Percentiles rank a stretch among this genome's conserved stretches.
phyloP scores from a whole-genome alignment of 1,140 invertebrate species.

The Lepidurus couesii region DNA sequence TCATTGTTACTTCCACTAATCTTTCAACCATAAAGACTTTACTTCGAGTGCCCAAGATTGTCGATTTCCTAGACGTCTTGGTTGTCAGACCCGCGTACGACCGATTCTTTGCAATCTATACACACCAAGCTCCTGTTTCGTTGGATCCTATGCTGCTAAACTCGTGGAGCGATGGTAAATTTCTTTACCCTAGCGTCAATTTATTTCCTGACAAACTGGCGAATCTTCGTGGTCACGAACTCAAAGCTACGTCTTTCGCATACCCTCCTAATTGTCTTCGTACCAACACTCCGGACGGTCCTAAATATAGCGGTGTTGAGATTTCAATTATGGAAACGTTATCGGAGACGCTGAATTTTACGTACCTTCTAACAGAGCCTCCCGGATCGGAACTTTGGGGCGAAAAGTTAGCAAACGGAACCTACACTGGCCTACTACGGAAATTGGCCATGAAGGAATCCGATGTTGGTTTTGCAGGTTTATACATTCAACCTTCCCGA shows the following conservation, averaged over 20 bases:
- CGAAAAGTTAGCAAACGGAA: neutral
- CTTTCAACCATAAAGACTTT: neutral
- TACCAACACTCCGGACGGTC: neutral
- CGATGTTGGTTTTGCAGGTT: neutral
- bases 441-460: constrained; percentile 15
- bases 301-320: neutral
- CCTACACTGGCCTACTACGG: constrained; percentile 33
- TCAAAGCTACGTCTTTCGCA: neutral
- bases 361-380: neutral
- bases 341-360: neutral
- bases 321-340: constrained; percentile 4
- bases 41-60: neutral
- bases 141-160: neutral
- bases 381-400: neutral
- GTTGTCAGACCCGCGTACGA: neutral
- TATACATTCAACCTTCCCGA: neutral
- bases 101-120: neutral
- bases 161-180: neutral
- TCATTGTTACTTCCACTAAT: neutral
- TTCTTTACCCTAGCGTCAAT: neutral
- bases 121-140: neutral
- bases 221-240: neutral
- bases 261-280: neutral
- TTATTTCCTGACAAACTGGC: neutral
- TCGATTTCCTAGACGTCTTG: neutral